Conservation (phyloP, 1,140 invertebrate species). For the Pristionchus pacificus region DNA sequence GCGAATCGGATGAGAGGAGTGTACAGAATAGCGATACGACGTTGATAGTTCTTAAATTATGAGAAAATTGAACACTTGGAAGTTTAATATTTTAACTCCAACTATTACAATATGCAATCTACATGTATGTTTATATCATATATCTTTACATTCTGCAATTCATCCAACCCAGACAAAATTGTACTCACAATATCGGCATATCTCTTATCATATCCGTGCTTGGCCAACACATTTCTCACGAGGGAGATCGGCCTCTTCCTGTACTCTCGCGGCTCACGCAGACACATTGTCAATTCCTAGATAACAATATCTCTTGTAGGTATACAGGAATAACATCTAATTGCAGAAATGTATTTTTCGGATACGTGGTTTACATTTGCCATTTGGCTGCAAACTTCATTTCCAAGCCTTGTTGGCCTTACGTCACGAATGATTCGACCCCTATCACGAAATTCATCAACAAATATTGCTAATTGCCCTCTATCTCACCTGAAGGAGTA, state of each 20-base stretch:
- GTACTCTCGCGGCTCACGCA: slow-evolving; percentile 77
- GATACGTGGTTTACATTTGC: too few relatives aligned
- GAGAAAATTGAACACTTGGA: too few relatives aligned
- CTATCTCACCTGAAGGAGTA: slow-evolving; percentile 64
- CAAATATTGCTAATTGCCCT: too few relatives aligned
- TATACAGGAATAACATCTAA: too few relatives aligned
- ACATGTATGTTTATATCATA: too few relatives aligned
- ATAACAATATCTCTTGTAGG: background rate
- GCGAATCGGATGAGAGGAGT: slow-evolving; percentile 81
- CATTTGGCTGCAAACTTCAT: background rate
- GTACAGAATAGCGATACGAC: slow-evolving; percentile 80
- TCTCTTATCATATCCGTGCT: slow-evolving; percentile 86
- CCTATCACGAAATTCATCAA: too few relatives aligned
- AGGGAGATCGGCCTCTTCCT: slow-evolving; percentile 73
- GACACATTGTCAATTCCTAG: slow-evolving; percentile 69
- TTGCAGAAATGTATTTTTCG: too few relatives aligned
- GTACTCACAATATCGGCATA: slow-evolving; percentile 67
- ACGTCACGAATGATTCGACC: too few relatives aligned
- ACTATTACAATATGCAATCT: too few relatives aligned
- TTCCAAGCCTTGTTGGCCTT: background rate
- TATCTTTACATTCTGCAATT: too few relatives aligned
- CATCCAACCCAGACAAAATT: too few relatives aligned
- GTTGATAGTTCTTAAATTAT: slow-evolving; percentile 70
- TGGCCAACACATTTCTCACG: slow-evolving; percentile 79
- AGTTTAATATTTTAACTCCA: too few relatives aligned